A percentile compares a stretch with the other conserved stretches of the same genome.
These are phyloP conservation scores for Nomada fabriciana DNA, from an alignment of 2,888 invertebrate genomes.

Conservation along the genomic window DNA sequence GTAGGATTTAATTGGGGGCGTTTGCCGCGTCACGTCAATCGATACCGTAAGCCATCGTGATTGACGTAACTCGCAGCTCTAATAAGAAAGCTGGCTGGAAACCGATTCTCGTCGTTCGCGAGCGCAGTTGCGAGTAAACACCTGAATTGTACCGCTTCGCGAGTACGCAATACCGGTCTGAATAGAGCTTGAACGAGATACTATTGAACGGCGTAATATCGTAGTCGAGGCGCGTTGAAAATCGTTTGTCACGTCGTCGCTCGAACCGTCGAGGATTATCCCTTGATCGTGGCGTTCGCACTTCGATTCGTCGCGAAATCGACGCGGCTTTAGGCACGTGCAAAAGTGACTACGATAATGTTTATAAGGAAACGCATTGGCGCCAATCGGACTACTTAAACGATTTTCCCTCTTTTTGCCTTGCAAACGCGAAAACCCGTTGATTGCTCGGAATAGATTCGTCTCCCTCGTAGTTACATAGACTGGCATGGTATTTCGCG, in stretches of 20 bases:
- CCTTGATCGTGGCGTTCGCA: constrained; percentile 58
- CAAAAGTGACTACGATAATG: constrained; percentile 20
- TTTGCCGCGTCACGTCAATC: constrained; percentile 49
- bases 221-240: constrained; percentile 73
- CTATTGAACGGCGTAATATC: constrained; percentile 67
- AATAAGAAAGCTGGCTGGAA: constrained; percentile 40
- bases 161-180: constrained; percentile 53
- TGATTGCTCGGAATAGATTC: constrained; percentile 38
- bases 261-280: constrained; percentile 60
- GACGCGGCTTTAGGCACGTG: constrained; percentile 3
- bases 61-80: constrained; percentile 33
- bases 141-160: constrained; percentile 29
- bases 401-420: constrained; percentile 14
- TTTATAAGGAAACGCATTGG: constrained; percentile 48
- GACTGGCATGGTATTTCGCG: constrained; percentile 26
- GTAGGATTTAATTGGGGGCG: constrained; percentile 52
- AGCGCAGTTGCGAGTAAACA: constrained; percentile 43
- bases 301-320: constrained; percentile 55
- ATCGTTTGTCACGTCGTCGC: constrained; percentile 74
- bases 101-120: constrained; percentile 19
- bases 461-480: background rate
- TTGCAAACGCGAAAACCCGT: constrained; percentile 20
- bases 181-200: constrained; percentile 67
- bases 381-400: constrained; percentile 52
- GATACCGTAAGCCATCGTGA: constrained; percentile 18